These are phyloP conservation scores for Aphodius sticticus DNA, from an alignment of 2,888 invertebrate genomes.

Conservation along the genomic window DNA sequence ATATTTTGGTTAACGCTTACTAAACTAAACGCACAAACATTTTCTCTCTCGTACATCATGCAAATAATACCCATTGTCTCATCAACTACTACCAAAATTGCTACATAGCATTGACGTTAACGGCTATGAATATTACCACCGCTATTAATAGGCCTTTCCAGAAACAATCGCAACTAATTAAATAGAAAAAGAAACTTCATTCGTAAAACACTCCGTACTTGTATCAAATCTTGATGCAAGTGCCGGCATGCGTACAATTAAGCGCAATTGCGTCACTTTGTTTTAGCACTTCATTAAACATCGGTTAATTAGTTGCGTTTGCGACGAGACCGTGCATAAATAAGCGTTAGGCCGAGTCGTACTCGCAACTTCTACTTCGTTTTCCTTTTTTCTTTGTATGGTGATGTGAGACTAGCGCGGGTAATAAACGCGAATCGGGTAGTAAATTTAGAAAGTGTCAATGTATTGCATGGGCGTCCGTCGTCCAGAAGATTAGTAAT, in stretches of 20 bases:
- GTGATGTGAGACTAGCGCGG: neutral
- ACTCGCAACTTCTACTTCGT: constrained; percentile 4
- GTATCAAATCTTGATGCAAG: neutral
- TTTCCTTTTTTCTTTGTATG: neutral
- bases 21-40: no score
- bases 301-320: constrained; percentile 16
- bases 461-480: constrained; percentile 28
- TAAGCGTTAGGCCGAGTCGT: neutral
- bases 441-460: constrained; percentile 40
- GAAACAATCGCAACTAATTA: neutral
- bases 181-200: neutral
- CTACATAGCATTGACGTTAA: no score
- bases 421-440: constrained; percentile 20
- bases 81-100: no score
- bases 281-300: constrained; percentile 35
- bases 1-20: no score
- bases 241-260: constrained; percentile 4
- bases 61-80: no score
- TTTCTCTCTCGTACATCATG: no score
- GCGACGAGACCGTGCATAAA: constrained; percentile 10
- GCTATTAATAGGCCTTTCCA: neutral
- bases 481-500: constrained; percentile 36
- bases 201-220: neutral
- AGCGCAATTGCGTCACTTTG: constrained; percentile 30
- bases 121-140: no score